Evolutionary conservation across 2,113 vertebrate species (phyloP).

Genomic region (Lipophrys pholis): DNA sequence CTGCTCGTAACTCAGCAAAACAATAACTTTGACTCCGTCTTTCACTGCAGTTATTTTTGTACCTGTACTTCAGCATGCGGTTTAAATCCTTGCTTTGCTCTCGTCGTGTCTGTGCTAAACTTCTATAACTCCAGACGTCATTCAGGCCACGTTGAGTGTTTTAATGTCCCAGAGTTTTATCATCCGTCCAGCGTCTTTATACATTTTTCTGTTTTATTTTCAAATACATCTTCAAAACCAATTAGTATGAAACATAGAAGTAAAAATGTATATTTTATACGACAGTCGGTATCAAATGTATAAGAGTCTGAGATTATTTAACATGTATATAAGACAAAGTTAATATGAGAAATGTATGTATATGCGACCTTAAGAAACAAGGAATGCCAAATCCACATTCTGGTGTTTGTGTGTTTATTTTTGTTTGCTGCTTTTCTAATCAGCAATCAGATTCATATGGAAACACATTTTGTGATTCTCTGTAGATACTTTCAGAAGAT

Average conservation of each 20-base stretch:
- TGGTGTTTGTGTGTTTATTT: slow-evolving; percentile 57
- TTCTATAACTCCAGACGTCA: neutral
- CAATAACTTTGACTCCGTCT: slow-evolving; percentile 83
- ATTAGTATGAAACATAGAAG: slow-evolving; percentile 62
- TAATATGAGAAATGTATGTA: slow-evolving; percentile 66
- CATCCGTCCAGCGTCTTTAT: slow-evolving; percentile 66
- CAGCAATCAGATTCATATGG: neutral
- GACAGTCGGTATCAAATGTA: slow-evolving; percentile 67
- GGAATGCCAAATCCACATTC: slow-evolving; percentile 78
- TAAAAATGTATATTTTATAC: slow-evolving; percentile 77
- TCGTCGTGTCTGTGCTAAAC: too few species aligned
- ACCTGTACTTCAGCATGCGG: slow-evolving; percentile 88
- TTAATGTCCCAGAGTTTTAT: slow-evolving; percentile 75
- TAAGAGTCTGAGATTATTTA: slow-evolving; percentile 64
- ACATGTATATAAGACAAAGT: slow-evolving; percentile 64
- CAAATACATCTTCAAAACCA: slow-evolving; percentile 52
- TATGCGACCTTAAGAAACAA: slow-evolving; percentile 72
- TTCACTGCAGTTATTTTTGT: slow-evolving; percentile 87
- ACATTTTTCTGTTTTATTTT: slow-evolving; percentile 72
- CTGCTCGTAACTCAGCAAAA: slow-evolving; percentile 79
- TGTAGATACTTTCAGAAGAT: too few species aligned
- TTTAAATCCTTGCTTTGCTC: slow-evolving; percentile 78
- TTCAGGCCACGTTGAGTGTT: slow-evolving; percentile 54
- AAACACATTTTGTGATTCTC: too few species aligned
- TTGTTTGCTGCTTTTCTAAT: neutral